Evolutionary conservation across 2,888 invertebrate species (phyloP).

Genomic region (Drosophila borealis): DNA sequence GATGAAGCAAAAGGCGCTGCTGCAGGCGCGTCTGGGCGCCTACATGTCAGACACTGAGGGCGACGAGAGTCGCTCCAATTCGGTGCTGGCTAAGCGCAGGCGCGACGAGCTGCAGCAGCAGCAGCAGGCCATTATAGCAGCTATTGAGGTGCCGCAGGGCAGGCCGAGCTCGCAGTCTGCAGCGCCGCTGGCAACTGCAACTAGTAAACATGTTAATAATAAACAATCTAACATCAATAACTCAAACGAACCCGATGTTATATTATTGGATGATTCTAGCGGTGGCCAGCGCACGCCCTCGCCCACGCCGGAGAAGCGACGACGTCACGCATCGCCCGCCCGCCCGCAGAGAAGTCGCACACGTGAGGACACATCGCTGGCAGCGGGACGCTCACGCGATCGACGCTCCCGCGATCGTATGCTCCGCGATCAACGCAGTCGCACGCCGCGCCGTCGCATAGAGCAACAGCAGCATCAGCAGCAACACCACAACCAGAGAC

Average conservation of each 20-base stretch:
- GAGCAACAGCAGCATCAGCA: conserved; percentile 45
- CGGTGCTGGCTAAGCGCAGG: conserved; percentile 46
- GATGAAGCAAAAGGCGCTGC: conserved; percentile 94
- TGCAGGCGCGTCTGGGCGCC: conserved; percentile 92
- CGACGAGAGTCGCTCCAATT: conserved; percentile 84
- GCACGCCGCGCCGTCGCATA: conserved; percentile 62
- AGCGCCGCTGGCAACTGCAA: conserved; percentile 75
- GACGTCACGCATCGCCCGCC: conserved; percentile 56
- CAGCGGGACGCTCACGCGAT: conserved; percentile 43
- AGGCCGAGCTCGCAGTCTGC: conserved; percentile 60
- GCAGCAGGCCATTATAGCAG: conserved; percentile 19
- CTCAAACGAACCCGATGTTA: conserved; percentile 86
- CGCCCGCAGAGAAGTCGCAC: conserved; percentile 38
- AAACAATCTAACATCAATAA: conserved; percentile 83
- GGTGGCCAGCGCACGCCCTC: conserved; percentile 86
- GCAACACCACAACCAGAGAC: conserved; percentile 80
- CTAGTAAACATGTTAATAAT: conserved; percentile 85
- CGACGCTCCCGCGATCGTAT: conserved; percentile 37
- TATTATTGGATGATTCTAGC: conserved; percentile 89
- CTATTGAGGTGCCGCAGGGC: conserved; percentile 43
- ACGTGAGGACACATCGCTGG: conserved; percentile 38
- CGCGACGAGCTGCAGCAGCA: conserved; percentile 35
- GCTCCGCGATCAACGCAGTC: conserved; percentile 46
- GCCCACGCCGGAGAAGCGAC: conserved; percentile 80
- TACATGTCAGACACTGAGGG: conserved; percentile 90